phyloP scores from a whole-genome alignment of 2,888 invertebrate genomes.

The Parnassius orleans region DNA sequence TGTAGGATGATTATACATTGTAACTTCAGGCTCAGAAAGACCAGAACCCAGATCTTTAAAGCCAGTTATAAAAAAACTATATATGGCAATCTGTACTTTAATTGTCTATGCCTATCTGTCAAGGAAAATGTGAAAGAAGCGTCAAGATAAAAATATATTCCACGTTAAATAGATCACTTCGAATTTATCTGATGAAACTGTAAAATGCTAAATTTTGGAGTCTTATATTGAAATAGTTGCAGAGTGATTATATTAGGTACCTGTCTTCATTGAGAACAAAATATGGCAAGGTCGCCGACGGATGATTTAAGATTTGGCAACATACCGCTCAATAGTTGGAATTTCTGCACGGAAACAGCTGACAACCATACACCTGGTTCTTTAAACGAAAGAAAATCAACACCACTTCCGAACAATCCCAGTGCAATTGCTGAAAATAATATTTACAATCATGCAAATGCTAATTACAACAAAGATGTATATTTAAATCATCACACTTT shows the following conservation, averaged over 20 bases:
- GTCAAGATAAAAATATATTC: conserved; percentile 63
- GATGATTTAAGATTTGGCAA: conserved; percentile 74
- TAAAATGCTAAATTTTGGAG: conserved; percentile 66
- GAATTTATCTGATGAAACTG: conserved; percentile 42
- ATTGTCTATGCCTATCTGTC: conserved; percentile 15
- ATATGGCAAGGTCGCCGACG: conserved; percentile 78
- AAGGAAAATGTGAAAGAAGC: conserved; percentile 45
- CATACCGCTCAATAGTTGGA: conserved; percentile 71
- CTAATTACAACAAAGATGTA: conserved; percentile 62
- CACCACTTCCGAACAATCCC: conserved; percentile 50
- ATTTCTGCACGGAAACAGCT: conserved; percentile 63
- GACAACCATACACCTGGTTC: conserved; percentile 63
- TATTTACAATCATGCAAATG: conserved; percentile 57
- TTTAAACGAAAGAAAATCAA: conserved; percentile 58
- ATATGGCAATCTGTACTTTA: too few species aligned
- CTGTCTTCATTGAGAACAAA: conserved; percentile 51
- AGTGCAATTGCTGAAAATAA: conserved; percentile 58
- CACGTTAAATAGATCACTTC: conserved; percentile 54
- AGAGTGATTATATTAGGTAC: conserved; percentile 29
- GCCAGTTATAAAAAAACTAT: too few species aligned
- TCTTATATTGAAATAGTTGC: conserved; percentile 35
- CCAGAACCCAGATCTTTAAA: too few species aligned
- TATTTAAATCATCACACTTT: conserved; percentile 65
- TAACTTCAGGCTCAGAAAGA: too few species aligned
- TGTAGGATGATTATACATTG: too few species aligned